A percentile compares a stretch with the other conserved stretches of the same genome.
phyloP scores from a whole-genome alignment of 2,113 vertebrate species.

The Antennarius striatus region DNA sequence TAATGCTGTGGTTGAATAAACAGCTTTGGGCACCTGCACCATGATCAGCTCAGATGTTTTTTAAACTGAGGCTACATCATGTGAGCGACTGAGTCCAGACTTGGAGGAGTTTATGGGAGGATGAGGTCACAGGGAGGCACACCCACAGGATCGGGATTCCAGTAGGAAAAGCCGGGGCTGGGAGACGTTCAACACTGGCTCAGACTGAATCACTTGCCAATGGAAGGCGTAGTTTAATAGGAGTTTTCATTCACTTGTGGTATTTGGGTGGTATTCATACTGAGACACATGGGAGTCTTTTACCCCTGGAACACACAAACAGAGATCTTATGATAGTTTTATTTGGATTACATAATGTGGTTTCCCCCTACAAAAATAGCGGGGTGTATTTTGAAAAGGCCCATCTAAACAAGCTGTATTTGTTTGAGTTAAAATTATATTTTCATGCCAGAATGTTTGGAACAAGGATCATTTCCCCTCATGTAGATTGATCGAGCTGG shows the following conservation, averaged over 20 bases:
- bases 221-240: constrained; percentile 38
- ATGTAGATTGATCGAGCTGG: constrained; percentile 19
- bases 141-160: constrained; percentile 42
- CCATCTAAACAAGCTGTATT: neutral
- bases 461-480: constrained; percentile 58
- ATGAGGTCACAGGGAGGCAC: constrained; percentile 71
- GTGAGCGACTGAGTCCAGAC: constrained; percentile 40
- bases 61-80: constrained; percentile 20
- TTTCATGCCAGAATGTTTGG: constrained; percentile 47
- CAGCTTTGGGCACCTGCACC: constrained; percentile 2
- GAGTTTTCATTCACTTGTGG: constrained; percentile 55
- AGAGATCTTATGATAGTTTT: constrained; percentile 7
- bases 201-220: constrained; percentile 43
- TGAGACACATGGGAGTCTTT: neutral
- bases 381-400: neutral
- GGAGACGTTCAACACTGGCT: constrained; percentile 41
- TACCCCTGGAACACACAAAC: constrained; percentile 7
- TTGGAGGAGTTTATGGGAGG: constrained; percentile 47
- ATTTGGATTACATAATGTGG: constrained; percentile 6
- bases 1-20: constrained; percentile 27
- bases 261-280: constrained; percentile 10
- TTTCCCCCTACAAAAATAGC: neutral
- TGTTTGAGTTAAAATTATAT: neutral
- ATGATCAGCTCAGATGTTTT: constrained; percentile 3
- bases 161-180: constrained; percentile 47